These are phyloP conservation scores for Meteorus sp. DNA, from an alignment of 1,140 invertebrate genomes.

Conservation along the genomic window DNA sequence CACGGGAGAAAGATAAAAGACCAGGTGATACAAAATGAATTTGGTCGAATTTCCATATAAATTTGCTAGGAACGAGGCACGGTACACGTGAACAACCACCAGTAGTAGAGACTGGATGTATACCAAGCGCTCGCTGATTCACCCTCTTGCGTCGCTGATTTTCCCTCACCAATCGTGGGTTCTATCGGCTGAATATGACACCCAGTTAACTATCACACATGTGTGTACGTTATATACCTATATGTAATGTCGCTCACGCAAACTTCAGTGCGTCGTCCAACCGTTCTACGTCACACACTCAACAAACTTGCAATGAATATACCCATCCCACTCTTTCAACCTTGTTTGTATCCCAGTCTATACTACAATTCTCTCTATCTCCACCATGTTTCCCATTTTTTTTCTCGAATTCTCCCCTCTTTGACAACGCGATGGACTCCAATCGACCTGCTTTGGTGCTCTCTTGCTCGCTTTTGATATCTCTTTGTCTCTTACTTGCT, in stretches of 20 bases:
- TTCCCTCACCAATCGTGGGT: background rate
- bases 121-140: background rate
- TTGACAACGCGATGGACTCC: conserved; percentile 6
- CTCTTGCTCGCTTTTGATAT: background rate
- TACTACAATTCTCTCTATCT: background rate
- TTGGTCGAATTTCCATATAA: conserved; percentile 44
- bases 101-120: background rate
- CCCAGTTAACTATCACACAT: background rate
- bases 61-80: conserved; percentile 38
- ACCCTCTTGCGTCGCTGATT: background rate
- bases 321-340: too few species aligned
- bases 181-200: conserved; percentile 17
- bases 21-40: conserved; percentile 34
- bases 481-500: background rate
- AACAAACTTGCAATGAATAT: conserved; percentile 17
- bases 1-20: conserved; percentile 11
- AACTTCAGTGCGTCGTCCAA: background rate
- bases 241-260: background rate
- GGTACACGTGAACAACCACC: too few species aligned
- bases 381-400: background rate
- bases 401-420: background rate
- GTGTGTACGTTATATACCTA: background rate
- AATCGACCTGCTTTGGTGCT: conserved; percentile 1
- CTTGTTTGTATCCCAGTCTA: too few species aligned
- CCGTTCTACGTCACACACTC: background rate